Evolutionary conservation across 2,113 vertebrate species (phyloP), one percentile per base, ranked within the genome.

Genomic region (Corapipo altera): DNA sequence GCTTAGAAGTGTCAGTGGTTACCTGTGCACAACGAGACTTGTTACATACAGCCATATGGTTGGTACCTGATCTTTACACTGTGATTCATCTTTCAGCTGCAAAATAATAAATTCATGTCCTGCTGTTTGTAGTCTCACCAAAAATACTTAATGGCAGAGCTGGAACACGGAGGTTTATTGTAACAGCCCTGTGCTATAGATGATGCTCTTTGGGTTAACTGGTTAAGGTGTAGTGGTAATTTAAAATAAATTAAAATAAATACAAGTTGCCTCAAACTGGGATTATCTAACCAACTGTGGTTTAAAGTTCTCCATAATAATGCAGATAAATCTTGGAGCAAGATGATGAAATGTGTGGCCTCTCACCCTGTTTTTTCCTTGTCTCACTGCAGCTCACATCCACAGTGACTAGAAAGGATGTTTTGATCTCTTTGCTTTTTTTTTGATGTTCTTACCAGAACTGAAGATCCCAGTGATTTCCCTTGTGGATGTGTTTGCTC

Each of bases 171-270:
- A 51, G 33, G 55, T 91, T 23, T 87, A 14, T 89, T 91, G 30
- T 81, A 86, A 92, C 78, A 74, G 26, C 19, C 81, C 61, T 82
- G 18, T 66, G 15, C 58, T 92, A 5, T 3, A 78, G 28, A 79
- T 39, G 10, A 59, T 54, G n/a, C 44, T 82, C 43, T 69, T 71
- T 59, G 49, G 91, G 54, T 39, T 65, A 70, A 78, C 85, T 61
- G 35, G 26, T 92, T 69, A 73, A 48, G 65, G 44, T 79, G 27
- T 48, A 70, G 18, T 28, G 62, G 7, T 77, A 44, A 37, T 43
- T 93, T 88, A 39, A 95, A 96, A 90, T 92, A 96, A 98, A 96
- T 93, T 88, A 39, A 96, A 96, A 88, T 92, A 96, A 98, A 96
- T 69, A 4, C 48, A 15, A 14, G 3, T 77, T 88, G 18, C 44